Percentiles rank a stretch among this genome's conserved stretches.
Evolutionary conservation across 2,888 invertebrate species (phyloP).

Genomic region (Platycheirus rosarum): DNA sequence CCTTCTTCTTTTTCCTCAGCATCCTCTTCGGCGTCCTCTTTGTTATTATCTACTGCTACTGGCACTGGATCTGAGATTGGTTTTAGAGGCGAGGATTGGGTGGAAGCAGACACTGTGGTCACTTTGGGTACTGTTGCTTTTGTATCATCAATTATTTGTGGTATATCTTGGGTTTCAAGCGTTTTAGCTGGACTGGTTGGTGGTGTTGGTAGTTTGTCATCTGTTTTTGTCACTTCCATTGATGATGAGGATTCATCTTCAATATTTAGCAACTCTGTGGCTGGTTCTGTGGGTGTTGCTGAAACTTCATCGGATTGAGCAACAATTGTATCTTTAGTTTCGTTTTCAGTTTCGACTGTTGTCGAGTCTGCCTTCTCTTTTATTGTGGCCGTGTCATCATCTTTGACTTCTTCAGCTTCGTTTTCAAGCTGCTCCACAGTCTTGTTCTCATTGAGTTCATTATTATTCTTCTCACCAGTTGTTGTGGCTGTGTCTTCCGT

Average conservation of each 20-base stretch:
- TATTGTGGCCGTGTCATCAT: conserved; percentile 83
- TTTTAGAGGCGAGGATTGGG: conserved; percentile 60
- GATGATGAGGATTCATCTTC: conserved; percentile 47
- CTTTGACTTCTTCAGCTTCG: conserved; percentile 83
- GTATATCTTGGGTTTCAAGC: conserved; percentile 37
- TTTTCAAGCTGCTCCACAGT: conserved; percentile 72
- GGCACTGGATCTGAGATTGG: conserved; percentile 12
- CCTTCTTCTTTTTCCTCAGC: conserved; percentile 51
- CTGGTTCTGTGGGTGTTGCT: conserved; percentile 4
- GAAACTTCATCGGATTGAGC: conserved; percentile 22
- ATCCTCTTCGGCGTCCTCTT: conserved; percentile 40
- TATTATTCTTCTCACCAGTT: conserved; percentile 75
- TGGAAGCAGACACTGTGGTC: conserved; percentile 34
- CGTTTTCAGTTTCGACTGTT: conserved; percentile 9
- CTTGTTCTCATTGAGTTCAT: conserved; percentile 74
- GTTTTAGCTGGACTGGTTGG: conserved; percentile 36
- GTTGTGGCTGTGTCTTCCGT: conserved; percentile 76
- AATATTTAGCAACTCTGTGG: conserved; percentile 39
- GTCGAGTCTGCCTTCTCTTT: conserved; percentile 72
- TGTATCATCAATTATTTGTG: conserved; percentile 30
- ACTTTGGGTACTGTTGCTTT: conserved; percentile 4
- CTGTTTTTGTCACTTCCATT: conserved; percentile 21
- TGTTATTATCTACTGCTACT: background rate
- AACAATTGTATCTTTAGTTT: conserved; percentile 12
- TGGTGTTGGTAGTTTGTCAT: conserved; percentile 34